phyloP scores from a whole-genome alignment of 2,888 invertebrate species.

The Epirrhoe alternata region DNA sequence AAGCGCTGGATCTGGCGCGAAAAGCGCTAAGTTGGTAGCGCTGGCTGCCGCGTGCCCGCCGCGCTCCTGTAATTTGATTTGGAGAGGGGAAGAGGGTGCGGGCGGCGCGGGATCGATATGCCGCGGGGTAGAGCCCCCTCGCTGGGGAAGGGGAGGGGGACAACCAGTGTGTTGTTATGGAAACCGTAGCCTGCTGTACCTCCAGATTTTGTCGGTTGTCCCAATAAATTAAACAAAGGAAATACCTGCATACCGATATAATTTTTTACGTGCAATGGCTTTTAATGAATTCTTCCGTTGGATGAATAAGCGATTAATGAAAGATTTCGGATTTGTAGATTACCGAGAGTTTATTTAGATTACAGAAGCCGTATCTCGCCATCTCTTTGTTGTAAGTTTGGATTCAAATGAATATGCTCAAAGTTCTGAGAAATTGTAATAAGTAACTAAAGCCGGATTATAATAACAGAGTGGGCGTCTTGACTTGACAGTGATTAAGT shows the following conservation, averaged over 20 bases:
- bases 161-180: conserved; percentile 81
- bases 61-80: conserved; percentile 83
- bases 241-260: conserved; percentile 72
- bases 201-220: conserved; percentile 81
- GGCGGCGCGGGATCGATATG: conserved; percentile 63
- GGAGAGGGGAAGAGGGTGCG: conserved; percentile 70
- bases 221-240: conserved; percentile 82
- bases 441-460: background rate
- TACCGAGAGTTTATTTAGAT: conserved; percentile 14
- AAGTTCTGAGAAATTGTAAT: background rate
- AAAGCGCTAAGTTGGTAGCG: conserved; percentile 34
- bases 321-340: conserved; percentile 13
- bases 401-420: conserved; percentile 18
- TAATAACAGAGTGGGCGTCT: background rate
- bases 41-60: conserved; percentile 47
- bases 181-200: conserved; percentile 76
- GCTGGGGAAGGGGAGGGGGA: conserved; percentile 49
- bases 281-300: conserved; percentile 31
- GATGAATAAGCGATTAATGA: conserved; percentile 22
- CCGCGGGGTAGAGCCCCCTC: conserved; percentile 47
- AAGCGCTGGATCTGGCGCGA: conserved; percentile 29
- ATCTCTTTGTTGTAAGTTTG: conserved; percentile 13
- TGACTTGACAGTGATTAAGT: background rate
- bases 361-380: conserved; percentile 8
- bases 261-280: conserved; percentile 60